phyloP scores from a whole-genome alignment of 2,797 vertebrate genomes.

The Mastacembelus armatus region DNA sequence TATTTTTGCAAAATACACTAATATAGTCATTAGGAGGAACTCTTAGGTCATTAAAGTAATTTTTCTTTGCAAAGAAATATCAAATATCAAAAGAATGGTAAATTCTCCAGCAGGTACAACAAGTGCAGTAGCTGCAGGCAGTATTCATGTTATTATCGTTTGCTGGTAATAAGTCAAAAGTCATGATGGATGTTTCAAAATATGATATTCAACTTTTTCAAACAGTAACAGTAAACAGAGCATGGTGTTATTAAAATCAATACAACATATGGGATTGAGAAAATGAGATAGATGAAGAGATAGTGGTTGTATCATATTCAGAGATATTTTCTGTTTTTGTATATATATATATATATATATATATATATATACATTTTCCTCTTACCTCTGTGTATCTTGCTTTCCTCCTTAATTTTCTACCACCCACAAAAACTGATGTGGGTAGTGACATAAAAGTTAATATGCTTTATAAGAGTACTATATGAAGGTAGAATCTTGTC shows the following conservation, averaged over 20 bases:
- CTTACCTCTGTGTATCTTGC: background rate
- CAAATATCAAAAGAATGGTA: background rate
- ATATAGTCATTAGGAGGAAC: no score
- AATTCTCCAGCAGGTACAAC: constrained; percentile 3
- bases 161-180: constrained; percentile 20
- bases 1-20: constrained; percentile 7
- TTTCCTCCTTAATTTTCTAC: background rate
- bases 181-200: constrained; percentile 20
- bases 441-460: background rate
- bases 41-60: background rate
- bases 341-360: no score
- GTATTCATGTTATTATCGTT: background rate
- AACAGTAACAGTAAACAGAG: constrained; percentile 35
- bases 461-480: background rate
- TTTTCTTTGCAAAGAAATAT: constrained; percentile 9
- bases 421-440: background rate
- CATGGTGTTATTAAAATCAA: constrained; percentile 39
- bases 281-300: constrained; percentile 59
- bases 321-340: constrained; percentile 3
- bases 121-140: background rate
- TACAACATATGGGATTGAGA: constrained; percentile 64
- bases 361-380: no score
- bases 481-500: constrained; percentile 2
- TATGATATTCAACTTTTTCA: background rate
- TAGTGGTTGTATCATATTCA: constrained; percentile 6